Evolutionary conservation across 2,113 vertebrate genomes (phyloP), one percentile per base, ranked within the genome.

Genomic region (Donacobius atricapilla): DNA sequence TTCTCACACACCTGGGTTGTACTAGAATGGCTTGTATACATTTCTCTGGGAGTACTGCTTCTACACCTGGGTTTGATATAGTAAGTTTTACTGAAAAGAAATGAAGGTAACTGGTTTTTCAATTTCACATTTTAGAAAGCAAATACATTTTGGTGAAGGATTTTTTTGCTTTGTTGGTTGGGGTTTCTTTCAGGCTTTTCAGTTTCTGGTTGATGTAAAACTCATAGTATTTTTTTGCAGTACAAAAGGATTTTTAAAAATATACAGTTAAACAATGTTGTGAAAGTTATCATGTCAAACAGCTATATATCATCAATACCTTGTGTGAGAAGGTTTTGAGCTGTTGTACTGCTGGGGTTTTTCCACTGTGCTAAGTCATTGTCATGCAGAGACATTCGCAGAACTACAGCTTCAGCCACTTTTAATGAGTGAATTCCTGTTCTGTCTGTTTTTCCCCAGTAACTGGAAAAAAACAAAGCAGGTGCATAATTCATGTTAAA

Each of bases 131-230:
- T 93, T 87, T 50, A 70, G 63, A 80, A 88, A 78, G 40, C 9
- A 10, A 66, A 2, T 61, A 39, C 5, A 20, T 2, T 61, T 8
- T 0, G 1, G 6, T 6, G 7, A 83, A 69, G 37, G 8, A 24
- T 44, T 45, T 87, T 87, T 69, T 69, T 7, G 6, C 19, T 87
- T 48, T 73, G 4, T 33, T 64, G 8, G 2, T 4, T 9, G n/a
- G 35, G 5, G 1, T 3, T 53, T 65, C 50, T 71, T 14, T 17
- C 10, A n/a, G 24, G 4, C 19, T 85, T 93, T 87, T 44, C 33
- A 70, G 45, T 5, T 66, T 84, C 47, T 64, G 16, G 8, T 28
- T 73, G 37, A 15, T 61, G 28, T 44, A 85, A 89, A 70, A 9
- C 2, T 3, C 11, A 1, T 45, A 33, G 5, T 47, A 11, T 51